Base-by-base conservation (phyloP, 1,140 invertebrate species). In the Drosophila nasuta region DNA sequence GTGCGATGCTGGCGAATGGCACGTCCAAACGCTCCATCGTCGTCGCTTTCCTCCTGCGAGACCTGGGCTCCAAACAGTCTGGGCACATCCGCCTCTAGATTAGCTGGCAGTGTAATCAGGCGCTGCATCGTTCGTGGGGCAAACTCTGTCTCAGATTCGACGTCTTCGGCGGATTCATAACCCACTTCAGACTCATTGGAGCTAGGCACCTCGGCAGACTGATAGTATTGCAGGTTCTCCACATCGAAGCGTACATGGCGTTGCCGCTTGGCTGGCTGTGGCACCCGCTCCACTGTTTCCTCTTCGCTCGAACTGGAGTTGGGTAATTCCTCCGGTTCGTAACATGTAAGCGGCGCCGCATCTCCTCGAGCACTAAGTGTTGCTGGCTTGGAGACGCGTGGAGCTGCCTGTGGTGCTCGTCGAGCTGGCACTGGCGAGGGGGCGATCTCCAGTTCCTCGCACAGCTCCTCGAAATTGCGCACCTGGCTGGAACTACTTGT, bases 151-250 rank as follows among this genome's bases (percentile, higher is more conserved):
- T 67, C 45, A 3, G 54, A 57, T 3, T 45, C 17, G 1, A 8
- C 10, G 15, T 67, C 68, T 15, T 38, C 33, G 10, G 48, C 63
- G 5, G 51, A 52, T n/a, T 59, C 15, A 25, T 35, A 43, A 28
- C 87, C 87, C 33, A 70, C 70, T 1, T 90, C 89, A 5, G 82
- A 87, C 33, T 89, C 79, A 56, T 70, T 80, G 2, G 87, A 77
- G 11, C 81, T 79, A 10, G 78, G 77, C 17, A 88, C 60, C 8
- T 90, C 86, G n/a, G 86, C 86, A 3, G 85, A 85, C 41, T 89
- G 85, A 73, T 89, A 89, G 59, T 86, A 91, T 68, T 87, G 91
- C 17, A 88, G 71, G 54, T 82, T 91, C 0, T 82, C 88, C 33
- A 87, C 80, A 58, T 92, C 87, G 30, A 92, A 92, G 41, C 91